Base-by-base conservation (phyloP, 2,888 invertebrate species). In the Apamea sordens region DNA sequence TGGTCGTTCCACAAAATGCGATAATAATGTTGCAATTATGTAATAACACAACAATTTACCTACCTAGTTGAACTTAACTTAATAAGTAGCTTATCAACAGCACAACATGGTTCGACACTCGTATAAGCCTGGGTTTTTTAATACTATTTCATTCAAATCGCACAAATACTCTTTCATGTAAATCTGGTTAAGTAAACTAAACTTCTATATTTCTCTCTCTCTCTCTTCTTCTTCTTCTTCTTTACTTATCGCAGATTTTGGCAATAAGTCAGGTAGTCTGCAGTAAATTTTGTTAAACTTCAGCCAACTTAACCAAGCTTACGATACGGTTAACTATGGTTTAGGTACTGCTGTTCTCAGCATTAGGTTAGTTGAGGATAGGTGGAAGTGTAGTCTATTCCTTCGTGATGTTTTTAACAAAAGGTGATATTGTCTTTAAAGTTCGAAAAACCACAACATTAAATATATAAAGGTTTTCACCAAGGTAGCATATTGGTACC, bases 401-500 rank as follows among this genome's bases (percentile, higher is more conserved):
- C 7, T 41, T 56, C 41, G 32, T 56, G 15, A 41, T 41, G 21
- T 28, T 41, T 28, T 41, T 41, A 24, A 21, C 7, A 74, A 10
- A 74, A 75, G 1, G 5, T 18, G 11, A 28, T 53, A 2, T 61
- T 67, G n/a, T 1, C 47, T 61, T 56, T 53, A 41, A 21, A 15
- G 44, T n/a, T 36, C 0, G 21, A 10, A 15, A 36, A n/a, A 13
- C 41, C 28, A 13, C 32, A 21, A 15, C 11, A 47, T 77, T 21
- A 21, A 32, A 77, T 53, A 13, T 32, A 32, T n/a, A 8, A 28
- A 65, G 32, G 64, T 53, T 53, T 65, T 65, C 21, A 32, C 3
- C 77, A 56, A 44, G 44, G 79, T n/a, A 56, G 44, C 44, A 56
- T 78, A n/a, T 21, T 64, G 15, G 64, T 56, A 6, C 53, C 64